These are phyloP conservation scores for Chelonus insularis DNA, from an alignment of 1,140 invertebrate species.

Conservation along the genomic window DNA sequence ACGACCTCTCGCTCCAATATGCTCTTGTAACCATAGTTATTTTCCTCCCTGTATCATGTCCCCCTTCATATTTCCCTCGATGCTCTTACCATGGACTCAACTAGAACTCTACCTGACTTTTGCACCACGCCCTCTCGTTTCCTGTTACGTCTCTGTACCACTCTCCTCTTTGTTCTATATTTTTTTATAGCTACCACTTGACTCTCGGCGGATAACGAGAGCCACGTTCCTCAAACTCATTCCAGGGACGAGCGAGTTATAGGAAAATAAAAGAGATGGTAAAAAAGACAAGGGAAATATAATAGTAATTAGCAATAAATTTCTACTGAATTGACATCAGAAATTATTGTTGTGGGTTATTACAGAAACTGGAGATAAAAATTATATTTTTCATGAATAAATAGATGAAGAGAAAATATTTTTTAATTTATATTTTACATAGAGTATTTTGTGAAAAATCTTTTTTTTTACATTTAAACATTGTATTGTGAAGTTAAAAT, in stretches of 20 bases:
- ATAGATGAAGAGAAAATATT: too few relatives aligned
- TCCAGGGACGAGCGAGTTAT: neutral
- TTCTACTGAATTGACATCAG: slow-evolving; percentile 24
- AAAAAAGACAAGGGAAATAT: neutral
- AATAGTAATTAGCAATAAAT: slow-evolving; percentile 57
- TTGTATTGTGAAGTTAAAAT: too few relatives aligned
- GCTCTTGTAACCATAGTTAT: neutral
- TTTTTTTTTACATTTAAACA: too few relatives aligned
- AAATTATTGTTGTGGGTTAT: neutral
- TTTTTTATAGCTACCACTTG: slow-evolving; percentile 32
- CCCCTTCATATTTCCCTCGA: neutral
- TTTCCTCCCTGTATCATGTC: neutral
- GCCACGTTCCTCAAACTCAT: slow-evolving; percentile 9
- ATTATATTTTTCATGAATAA: too few relatives aligned
- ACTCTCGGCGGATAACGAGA: slow-evolving; percentile 19
- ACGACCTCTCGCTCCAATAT: neutral
- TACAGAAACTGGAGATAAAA: neutral
- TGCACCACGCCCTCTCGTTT: slow-evolving; percentile 34
- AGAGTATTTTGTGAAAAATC: too few relatives aligned
- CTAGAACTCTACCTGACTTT: slow-evolving; percentile 24
- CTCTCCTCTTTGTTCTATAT: slow-evolving; percentile 21
- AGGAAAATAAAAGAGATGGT: slow-evolving; percentile 4
- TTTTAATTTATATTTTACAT: too few relatives aligned
- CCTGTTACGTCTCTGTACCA: slow-evolving; percentile 16
- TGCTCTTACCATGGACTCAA: slow-evolving; percentile 2